phyloP scores from a whole-genome alignment of 2,797 vertebrate species.

The Phoeniculus purpureus region DNA sequence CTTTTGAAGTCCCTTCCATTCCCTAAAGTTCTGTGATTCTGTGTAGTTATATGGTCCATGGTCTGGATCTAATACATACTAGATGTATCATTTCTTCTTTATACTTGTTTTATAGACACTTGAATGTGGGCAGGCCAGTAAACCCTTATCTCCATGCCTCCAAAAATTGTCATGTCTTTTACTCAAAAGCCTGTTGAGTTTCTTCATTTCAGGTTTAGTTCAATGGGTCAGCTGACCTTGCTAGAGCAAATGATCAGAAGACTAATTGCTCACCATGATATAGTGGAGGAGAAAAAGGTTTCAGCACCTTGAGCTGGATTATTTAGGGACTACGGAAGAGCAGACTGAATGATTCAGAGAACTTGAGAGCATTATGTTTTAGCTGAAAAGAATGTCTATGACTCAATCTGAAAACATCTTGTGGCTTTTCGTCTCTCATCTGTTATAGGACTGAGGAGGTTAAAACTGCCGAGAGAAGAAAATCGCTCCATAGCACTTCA shows the following conservation, averaged over 20 bases:
- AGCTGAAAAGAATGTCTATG: conserved; percentile 47
- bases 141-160: background rate
- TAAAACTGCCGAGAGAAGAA: background rate
- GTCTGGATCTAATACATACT: background rate
- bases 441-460: background rate
- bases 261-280: background rate
- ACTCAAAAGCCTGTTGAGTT: background rate
- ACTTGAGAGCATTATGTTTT: conserved; percentile 19
- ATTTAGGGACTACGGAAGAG: background rate
- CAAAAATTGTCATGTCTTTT: background rate
- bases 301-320: background rate
- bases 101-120: background rate
- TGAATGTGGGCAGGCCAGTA: background rate
- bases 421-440: background rate
- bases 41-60: background rate
- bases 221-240: background rate
- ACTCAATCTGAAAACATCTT: conserved; percentile 42
- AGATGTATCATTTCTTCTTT: background rate
- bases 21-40: too few relatives aligned
- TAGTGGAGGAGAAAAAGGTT: background rate
- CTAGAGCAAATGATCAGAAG: background rate
- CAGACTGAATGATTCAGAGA: conserved; percentile 15
- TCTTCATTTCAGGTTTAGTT: background rate
- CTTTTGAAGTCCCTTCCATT: too few relatives aligned
- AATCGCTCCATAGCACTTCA: background rate